Conservation (phyloP, 2,888 invertebrate genomes). For the Anoplius nigerrimus region DNA sequence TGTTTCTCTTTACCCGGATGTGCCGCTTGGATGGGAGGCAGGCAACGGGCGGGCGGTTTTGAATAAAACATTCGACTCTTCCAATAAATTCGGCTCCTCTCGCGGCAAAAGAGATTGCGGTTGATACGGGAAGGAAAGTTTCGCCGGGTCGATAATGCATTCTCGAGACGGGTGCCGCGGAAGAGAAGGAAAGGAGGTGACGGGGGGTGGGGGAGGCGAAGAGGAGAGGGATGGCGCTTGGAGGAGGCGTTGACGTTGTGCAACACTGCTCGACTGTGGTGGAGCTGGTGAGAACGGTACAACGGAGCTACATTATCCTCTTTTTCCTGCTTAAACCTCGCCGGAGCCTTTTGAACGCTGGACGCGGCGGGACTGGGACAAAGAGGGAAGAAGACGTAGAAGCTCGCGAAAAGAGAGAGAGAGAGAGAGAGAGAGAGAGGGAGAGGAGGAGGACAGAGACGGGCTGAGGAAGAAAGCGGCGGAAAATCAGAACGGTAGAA, state of each 20-base stretch:
- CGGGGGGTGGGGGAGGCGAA: not conserved
- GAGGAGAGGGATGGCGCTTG: not conserved
- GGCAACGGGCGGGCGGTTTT: slow-evolving; percentile 12
- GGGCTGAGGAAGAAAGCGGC: too few species aligned
- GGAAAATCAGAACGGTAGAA: not conserved
- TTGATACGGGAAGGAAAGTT: too few species aligned
- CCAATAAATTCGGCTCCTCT: slow-evolving; percentile 35
- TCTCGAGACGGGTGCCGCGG: not conserved
- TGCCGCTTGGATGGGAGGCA: not conserved
- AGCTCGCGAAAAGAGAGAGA: not conserved
- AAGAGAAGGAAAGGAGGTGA: not conserved
- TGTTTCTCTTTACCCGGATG: not conserved
- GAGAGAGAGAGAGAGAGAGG: slow-evolving; percentile 2
- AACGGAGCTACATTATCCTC: too few species aligned
- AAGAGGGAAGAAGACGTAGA: not conserved
- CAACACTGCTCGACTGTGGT: too few species aligned
- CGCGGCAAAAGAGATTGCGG: too few species aligned
- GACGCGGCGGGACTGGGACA: not conserved
- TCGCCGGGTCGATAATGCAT: too few species aligned
- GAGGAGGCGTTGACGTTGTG: not conserved
- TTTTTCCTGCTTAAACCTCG: too few species aligned
- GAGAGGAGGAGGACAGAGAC: not conserved
- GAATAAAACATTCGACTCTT: slow-evolving; percentile 51
- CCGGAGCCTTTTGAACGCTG: too few species aligned
- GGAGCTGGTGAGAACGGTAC: too few species aligned